Evolutionary conservation across 2,888 invertebrate species (phyloP), one percentile per base, ranked within the genome.

Genomic region (Craniophora ligustri): DNA sequence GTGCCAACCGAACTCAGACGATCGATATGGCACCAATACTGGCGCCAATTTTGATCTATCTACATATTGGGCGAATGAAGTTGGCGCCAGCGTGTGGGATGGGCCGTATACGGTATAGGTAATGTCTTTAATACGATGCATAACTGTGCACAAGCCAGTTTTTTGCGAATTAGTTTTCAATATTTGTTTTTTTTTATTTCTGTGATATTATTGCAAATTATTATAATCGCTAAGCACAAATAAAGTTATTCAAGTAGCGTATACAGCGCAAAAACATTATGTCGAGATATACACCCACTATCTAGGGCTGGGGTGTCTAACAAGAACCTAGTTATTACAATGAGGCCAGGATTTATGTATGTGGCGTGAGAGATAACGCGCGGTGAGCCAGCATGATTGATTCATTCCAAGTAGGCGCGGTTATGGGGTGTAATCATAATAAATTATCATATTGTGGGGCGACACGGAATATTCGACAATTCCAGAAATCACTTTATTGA

Each of bases 331-430:
- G 56, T 62, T 71, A 71, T 59, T 49, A 48, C 57, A 56, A 41
- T 54, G 41, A 45, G 39, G 44, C 19, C 16, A 46, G 54, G 49
- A 68, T 68, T 58, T 65, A 71, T 64, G 38, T 31, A 45, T 44
- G 60, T 48, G 55, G 54, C 16, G 44, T 19, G 21, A 16, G 54
- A 71, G 72, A 74, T 67, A 74, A 50, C 42, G 45, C 34, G 32
- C 39, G 53, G 67, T 55, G 51, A 56, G 49, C 38, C 42, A 28
- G 18, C 39, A 21, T 65, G 75, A 74, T 74, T 71, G 75, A 74
- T 74, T 67, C 48, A 58, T 58, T 54, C 59, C 53, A 40, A 49
- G 50, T 57, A 51, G 47, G 53, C 45, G 42, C 19, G 26, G 47
- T 38, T 50, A 48, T 48, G 34, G 50, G 35, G 55, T 14, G 48